Percentiles rank a stretch among this genome's conserved stretches.
Conservation (phyloP, 1,140 invertebrate species). For the Himalopsyche phryganea region DNA sequence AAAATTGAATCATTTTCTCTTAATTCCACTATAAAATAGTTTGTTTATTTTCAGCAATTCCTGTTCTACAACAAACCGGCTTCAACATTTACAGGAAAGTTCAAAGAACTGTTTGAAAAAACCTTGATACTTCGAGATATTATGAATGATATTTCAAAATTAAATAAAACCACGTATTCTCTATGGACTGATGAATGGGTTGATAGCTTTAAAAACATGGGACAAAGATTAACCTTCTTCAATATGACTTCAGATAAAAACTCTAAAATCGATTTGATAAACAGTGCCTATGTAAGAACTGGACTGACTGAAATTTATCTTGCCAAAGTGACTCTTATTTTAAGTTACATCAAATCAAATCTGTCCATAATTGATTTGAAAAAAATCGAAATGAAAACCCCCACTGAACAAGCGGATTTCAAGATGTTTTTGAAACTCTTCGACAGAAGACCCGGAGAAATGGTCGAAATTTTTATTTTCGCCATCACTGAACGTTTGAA, state of each 20-base stretch:
- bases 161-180: conserved; percentile 37
- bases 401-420: conserved; percentile 38
- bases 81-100: conserved; percentile 40
- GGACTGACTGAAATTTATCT: conserved; percentile 39
- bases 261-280: conserved; percentile 4
- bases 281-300: conserved; percentile 16
- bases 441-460: conserved; percentile 41
- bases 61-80: conserved; percentile 42
- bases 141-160: conserved; percentile 38
- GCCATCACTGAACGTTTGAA: conserved; percentile 40
- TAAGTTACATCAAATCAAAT: conserved; percentile 7
- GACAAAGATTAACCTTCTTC: conserved; percentile 10
- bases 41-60: conserved; percentile 46
- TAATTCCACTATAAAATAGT: neutral
- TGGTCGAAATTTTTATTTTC: conserved; percentile 44
- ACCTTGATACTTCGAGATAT: conserved; percentile 36
- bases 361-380: too few species aligned
- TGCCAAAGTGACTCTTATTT: conserved; percentile 41
- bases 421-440: conserved; percentile 38
- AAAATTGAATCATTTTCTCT: too few species aligned
- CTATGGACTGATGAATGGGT: conserved; percentile 33
- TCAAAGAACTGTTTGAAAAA: conserved; percentile 39
- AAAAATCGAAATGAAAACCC: neutral
- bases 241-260: conserved; percentile 4
- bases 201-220: conserved; percentile 25